Base-by-base conservation (phyloP, 2,113 vertebrate species). In the Caracal caracal region DNA sequence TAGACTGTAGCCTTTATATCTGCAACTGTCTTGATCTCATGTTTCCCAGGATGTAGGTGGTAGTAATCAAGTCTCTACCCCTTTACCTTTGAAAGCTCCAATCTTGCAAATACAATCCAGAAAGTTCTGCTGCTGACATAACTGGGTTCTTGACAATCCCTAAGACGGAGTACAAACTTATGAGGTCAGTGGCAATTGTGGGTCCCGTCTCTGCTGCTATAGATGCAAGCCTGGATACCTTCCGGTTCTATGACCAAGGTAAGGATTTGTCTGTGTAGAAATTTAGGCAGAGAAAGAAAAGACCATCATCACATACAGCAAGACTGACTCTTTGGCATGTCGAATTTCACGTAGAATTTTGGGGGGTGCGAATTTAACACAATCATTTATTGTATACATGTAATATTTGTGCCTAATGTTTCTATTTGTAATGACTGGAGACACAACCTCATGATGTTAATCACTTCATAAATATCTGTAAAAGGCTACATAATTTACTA, bases 31-130 rank as follows among this genome's bases (percentile, higher is more conserved):
- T 75, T 24, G 26, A 6, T 37, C 35, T 40, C 37, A 33, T 53
- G 13, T 4, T 68, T 9, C 37, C 71, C 37, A 15, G 30, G 65
- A 68, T 6, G 10, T 68, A 24, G 40, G 37, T 37, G 20, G 70
- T 37, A 85, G 7, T 92, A 73, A 92, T 65, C 7, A 33, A 33
- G 24, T 20, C 33, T 66, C 51, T 85, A 51, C 30, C 35, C 19
- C 13, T 82, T 93, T 83, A 10, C 26, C 65, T 92, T 51, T 97
- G 99, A 99, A 99, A 99, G 90, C 99, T 99, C 93, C 97, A 98
- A 96, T 97, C 98, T 1, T 99, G 99, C 95, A 97, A 97, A 91
- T 99, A 99, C 56, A 98, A 99, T 94, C 97, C 99, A 51, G 92
- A 97, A 3, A 98, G 98, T 96, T 99, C 98, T 93, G 96, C 98